A percentile compares a stretch with the other conserved stretches of the same genome.
Evolutionary conservation across 2,888 invertebrate genomes (phyloP).

Genomic region (Acholoe squamosa): DNA sequence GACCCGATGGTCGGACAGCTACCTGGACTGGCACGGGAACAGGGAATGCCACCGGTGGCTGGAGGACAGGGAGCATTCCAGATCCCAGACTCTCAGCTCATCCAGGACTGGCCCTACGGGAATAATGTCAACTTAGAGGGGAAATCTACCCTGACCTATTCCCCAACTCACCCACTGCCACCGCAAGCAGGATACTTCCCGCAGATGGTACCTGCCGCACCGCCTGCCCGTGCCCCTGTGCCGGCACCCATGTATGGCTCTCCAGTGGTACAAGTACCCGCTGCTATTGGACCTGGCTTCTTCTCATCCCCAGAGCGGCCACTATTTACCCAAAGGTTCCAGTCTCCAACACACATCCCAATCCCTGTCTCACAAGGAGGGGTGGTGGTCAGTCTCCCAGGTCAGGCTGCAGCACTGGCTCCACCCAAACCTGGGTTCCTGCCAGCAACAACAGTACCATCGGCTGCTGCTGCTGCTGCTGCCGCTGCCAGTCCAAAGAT

Average conservation of each 20-base stretch:
- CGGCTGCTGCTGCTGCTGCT: background rate
- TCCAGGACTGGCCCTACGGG: slow-evolving; percentile 77
- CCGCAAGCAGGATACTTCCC: slow-evolving; percentile 53
- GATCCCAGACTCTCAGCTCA: slow-evolving; percentile 73
- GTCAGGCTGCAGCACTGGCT: slow-evolving; percentile 61
- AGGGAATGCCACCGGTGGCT: slow-evolving; percentile 3
- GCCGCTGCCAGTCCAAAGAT: background rate
- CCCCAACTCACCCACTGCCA: slow-evolving; percentile 67
- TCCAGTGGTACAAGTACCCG: slow-evolving; percentile 73
- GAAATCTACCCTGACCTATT: slow-evolving; percentile 75
- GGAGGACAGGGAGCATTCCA: slow-evolving; percentile 64
- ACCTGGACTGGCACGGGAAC: background rate
- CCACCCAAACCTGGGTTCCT: slow-evolving; percentile 65
- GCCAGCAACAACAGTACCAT: background rate
- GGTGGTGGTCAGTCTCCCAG: slow-evolving; percentile 59
- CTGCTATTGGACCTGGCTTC: slow-evolving; percentile 75
- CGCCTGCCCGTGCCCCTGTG: slow-evolving; percentile 74
- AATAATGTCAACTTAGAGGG: slow-evolving; percentile 75
- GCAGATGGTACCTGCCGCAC: slow-evolving; percentile 65
- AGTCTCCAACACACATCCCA: slow-evolving; percentile 51
- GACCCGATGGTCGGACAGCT: background rate
- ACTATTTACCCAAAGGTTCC: background rate
- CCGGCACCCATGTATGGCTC: slow-evolving; percentile 75
- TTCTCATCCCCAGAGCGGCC: slow-evolving; percentile 71
- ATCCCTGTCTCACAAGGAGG: slow-evolving; percentile 9